Evolutionary conservation across 2,888 invertebrate genomes (phyloP), one percentile per base, ranked within the genome.

Genomic region (Pantelozetes paolii): DNA sequence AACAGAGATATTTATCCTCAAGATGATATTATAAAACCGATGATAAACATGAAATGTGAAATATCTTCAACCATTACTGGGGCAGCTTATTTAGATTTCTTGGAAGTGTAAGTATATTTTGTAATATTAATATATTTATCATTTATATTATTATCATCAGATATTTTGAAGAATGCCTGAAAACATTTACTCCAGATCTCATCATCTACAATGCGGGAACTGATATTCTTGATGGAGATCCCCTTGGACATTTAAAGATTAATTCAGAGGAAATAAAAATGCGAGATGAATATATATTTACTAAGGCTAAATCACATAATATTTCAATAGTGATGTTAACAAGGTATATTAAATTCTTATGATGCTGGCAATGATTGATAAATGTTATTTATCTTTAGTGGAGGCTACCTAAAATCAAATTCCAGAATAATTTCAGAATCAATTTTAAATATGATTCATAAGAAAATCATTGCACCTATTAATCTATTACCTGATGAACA

Each of bases 161-260:
- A 28, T 86, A 86, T 77, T 86, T 67, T 3, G 36, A n/a, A 32
- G 9, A 84, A 54, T 88, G 91, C 0, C 81, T 92, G 26, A 81
- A 84, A 0, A 88, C 90, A 80, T 93, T 91, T 80, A 83, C 83
- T 71, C 91, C 94, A 0, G 89, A 93, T 80, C 84, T 94, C 30
- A 83, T 94, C 62, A 86, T 94, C n/a, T 94, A 92, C 83, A 94
- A 94, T 82, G 94, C 94, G 18, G 94, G 94, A 0, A 94, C 94
- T 0, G 94, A 94, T 81, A 85, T 92, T 42, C 82, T 94, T 50
- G 85, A 87, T 75, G 88, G 89, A 0, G 94, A 94, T 82, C 88
- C 89, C 0, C 83, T 94, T 6, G 94, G 94, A 0, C 83, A 85
- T 71, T 83, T 94, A 79, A 84, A 86, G 8, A 86, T 94, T 71